These are phyloP conservation scores for Sylvia borin DNA, from an alignment of 2,797 vertebrate genomes.

Conservation along the genomic window DNA sequence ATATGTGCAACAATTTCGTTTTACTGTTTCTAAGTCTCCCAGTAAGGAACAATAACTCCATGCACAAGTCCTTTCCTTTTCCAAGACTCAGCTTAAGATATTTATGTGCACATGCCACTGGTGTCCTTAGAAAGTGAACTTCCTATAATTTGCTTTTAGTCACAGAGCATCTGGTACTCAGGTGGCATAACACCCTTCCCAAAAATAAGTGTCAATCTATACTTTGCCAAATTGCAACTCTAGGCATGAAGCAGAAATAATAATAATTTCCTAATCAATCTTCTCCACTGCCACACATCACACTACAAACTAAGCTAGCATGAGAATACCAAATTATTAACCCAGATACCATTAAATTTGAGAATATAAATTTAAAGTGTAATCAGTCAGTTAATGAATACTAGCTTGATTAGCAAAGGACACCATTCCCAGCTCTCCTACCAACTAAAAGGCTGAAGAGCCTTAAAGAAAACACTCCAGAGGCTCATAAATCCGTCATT, in stretches of 20 bases:
- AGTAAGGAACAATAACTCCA: background rate
- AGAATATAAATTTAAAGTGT: background rate
- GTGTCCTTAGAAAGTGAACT: background rate
- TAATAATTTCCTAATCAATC: background rate
- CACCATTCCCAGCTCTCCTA: background rate
- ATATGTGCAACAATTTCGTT: background rate
- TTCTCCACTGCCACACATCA: background rate
- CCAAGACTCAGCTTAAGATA: background rate
- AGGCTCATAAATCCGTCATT: background rate
- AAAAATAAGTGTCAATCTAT: background rate
- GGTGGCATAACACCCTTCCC: background rate
- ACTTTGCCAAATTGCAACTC: background rate
- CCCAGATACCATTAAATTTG: background rate
- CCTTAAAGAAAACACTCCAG: background rate
- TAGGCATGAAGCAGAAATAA: background rate
- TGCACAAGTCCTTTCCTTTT: background rate
- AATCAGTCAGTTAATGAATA: background rate
- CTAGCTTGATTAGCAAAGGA: background rate
- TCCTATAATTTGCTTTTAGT: background rate
- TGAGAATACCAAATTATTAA: background rate
- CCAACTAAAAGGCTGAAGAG: background rate
- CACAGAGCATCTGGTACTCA: background rate
- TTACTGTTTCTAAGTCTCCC: background rate
- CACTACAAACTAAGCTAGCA: background rate
- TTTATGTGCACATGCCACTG: accelerated